A percentile compares a stretch with the other conserved stretches of the same genome.
phyloP scores from a whole-genome alignment of 2,113 vertebrate species.

The Ranitomeya variabilis region DNA sequence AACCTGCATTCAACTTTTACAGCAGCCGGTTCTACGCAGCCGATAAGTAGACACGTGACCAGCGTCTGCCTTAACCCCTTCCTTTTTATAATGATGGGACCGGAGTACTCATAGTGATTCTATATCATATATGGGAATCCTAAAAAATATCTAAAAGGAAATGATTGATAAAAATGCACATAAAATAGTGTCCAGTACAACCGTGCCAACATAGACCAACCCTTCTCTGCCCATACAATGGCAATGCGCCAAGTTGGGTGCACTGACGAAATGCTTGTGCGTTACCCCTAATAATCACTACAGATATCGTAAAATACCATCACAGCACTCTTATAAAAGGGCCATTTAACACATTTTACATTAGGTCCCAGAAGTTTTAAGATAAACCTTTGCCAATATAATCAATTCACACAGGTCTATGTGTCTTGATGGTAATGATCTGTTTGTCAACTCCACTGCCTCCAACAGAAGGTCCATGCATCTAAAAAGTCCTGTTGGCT shows the following conservation, averaged over 20 bases:
- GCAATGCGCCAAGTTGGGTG: background rate
- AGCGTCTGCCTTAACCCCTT: background rate
- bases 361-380: too few species aligned
- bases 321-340: too few species aligned
- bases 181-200: too few species aligned
- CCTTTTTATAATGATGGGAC: background rate
- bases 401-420: background rate
- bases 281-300: background rate
- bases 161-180: background rate
- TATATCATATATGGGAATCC: background rate
- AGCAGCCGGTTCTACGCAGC: constrained; percentile 15
- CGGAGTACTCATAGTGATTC: background rate
- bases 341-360: too few species aligned
- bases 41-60: constrained; percentile 25
- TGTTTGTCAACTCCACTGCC: background rate
- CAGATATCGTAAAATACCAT: background rate
- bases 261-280: background rate
- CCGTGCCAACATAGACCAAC: too few species aligned
- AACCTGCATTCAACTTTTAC: constrained; percentile 46
- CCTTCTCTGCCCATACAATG: too few species aligned
- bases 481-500: background rate
- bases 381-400: too few species aligned
- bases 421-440: background rate
- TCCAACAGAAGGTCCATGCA: background rate
- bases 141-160: background rate